A percentile compares a stretch with the other conserved stretches of the same genome.
phyloP scores from a whole-genome alignment of 2,888 invertebrate genomes.

The Philereme transversata region DNA sequence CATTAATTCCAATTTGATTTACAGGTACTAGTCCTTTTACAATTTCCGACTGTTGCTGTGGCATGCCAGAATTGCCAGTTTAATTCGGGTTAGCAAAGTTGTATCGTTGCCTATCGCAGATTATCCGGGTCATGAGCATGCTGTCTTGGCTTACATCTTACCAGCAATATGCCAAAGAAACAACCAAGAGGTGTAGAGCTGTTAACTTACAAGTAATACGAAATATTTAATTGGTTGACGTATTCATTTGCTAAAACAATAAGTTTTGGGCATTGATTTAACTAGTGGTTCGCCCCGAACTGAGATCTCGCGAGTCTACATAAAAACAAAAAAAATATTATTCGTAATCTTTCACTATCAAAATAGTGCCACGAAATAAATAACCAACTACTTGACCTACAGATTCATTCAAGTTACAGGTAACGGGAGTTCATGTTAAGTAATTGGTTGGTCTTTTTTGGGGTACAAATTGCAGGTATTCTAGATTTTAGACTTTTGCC shows the following conservation, averaged over 20 bases:
- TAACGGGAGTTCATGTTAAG: too few species aligned
- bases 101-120: neutral
- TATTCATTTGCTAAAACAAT: slow-evolving; percentile 24
- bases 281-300: too few species aligned
- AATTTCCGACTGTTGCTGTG: slow-evolving; percentile 3
- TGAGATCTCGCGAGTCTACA: too few species aligned
- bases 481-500: too few species aligned
- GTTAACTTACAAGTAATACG: slow-evolving; percentile 1
- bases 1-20: slow-evolving; percentile 55
- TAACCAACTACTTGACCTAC: too few species aligned
- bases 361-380: too few species aligned
- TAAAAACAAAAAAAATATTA: too few species aligned
- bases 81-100: neutral
- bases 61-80: neutral
- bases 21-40: slow-evolving; percentile 37
- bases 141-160: neutral
- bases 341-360: too few species aligned
- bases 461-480: too few species aligned
- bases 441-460: too few species aligned
- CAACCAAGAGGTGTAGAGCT: neutral
- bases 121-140: neutral
- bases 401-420: too few species aligned
- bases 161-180: slow-evolving; percentile 5
- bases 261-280: slow-evolving; percentile 13
- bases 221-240: slow-evolving; percentile 20